Evolutionary conservation across 1,140 invertebrate genomes (phyloP).

Genomic region (Procambarus clarkii): DNA sequence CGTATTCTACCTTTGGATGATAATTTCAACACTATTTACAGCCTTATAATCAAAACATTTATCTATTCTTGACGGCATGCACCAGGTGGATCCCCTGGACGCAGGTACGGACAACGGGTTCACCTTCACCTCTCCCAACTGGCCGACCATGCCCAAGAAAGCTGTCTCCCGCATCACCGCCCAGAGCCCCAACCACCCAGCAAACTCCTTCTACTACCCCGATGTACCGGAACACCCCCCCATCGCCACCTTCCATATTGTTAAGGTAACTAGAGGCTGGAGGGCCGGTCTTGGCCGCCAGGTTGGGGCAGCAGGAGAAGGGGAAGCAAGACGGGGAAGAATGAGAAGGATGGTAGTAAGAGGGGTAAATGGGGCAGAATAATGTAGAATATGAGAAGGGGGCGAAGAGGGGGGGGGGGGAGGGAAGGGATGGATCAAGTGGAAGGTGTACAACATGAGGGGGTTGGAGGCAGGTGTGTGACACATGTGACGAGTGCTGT

Average conservation of each 20-base stretch:
- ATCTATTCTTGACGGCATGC: too few species aligned
- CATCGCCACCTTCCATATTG: constrained; percentile 92
- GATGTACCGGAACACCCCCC: constrained; percentile 90
- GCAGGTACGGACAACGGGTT: constrained; percentile 98
- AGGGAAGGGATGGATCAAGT: too few species aligned
- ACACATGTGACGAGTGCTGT: too few species aligned
- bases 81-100: constrained; percentile 93
- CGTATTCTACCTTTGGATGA: too few species aligned
- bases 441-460: too few species aligned
- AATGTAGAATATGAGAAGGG: too few species aligned
- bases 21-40: too few species aligned
- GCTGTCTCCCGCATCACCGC: constrained; percentile 93
- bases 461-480: too few species aligned
- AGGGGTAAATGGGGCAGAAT: not conserved
- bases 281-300: not conserved
- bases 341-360: not conserved
- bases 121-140: constrained; percentile 96
- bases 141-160: constrained; percentile 92
- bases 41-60: too few species aligned
- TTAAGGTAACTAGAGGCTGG: constrained; percentile 79
- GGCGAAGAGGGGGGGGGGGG: too few species aligned
- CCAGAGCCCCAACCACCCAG: constrained; percentile 90
- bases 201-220: constrained; percentile 96
- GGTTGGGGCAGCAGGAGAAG: not conserved
- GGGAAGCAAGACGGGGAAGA: not conserved